phyloP scores from a whole-genome alignment of 2,113 vertebrate species.

The Motacilla tschutschensis region DNA sequence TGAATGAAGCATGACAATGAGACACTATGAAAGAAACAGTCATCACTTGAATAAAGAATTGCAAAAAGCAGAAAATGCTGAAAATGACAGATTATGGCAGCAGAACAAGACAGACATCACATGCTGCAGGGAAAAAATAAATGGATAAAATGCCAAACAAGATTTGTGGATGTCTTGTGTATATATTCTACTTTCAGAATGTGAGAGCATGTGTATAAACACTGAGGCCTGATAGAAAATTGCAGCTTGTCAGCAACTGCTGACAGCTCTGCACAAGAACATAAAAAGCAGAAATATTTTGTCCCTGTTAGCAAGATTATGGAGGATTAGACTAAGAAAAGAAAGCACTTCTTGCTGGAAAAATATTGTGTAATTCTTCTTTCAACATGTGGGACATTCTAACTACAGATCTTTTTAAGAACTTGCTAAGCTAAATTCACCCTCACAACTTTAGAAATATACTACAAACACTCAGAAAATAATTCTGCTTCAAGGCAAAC shows the following conservation, averaged over 20 bases:
- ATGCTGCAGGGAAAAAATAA: background rate
- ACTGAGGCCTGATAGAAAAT: background rate
- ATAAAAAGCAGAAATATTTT: background rate
- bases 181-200: background rate
- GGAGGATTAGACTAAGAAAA: background rate
- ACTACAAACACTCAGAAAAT: background rate
- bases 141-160: background rate
- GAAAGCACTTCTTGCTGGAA: background rate
- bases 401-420: background rate
- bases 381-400: background rate
- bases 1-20: background rate
- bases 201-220: background rate
- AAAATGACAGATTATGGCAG: background rate
- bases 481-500: background rate
- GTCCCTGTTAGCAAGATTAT: background rate
- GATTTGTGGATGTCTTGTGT: background rate
- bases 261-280: background rate
- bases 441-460: background rate
- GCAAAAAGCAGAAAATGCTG: background rate
- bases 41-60: background rate
- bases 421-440: background rate
- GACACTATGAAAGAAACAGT: background rate
- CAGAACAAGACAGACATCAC: background rate
- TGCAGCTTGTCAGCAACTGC: background rate
- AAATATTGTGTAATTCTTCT: background rate